Base-by-base conservation (phyloP, 2,797 vertebrate species). In the Phylloscopus collybita region DNA sequence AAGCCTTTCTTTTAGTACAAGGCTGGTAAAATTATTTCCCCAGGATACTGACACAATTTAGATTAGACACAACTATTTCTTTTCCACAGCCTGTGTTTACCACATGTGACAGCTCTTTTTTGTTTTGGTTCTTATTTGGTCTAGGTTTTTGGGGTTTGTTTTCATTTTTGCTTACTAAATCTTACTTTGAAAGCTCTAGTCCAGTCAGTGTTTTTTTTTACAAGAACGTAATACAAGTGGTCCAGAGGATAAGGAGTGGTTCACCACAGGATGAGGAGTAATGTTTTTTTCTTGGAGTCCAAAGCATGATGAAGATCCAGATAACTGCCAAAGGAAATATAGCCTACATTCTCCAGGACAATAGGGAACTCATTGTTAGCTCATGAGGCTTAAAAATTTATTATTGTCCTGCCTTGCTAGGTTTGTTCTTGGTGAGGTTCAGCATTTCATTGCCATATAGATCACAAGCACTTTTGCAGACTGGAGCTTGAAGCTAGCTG, bases 321-420 rank as follows among this genome's bases (percentile, higher is more conserved):
- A 27, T 87, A 94, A 91, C 76, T 90, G 61, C 69, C 94, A 96
- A 97, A 97, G 90, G 88, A 97, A 96, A 83, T 50, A 81, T 1
- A 70, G 21, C 36, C 93, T 74, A 65, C 88, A 64, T 81, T 90
- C 82, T 75, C 27, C n/a, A 16, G 80, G 84, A 90, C 50, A n/a
- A 80, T 2, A 66, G 23, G 5, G 26, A 56, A 90, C 60, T 93
- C 59, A 49, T 6, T 80, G 61, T 72, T 90, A 64, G 75, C 73
- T 26, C 65, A 73, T 5, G 44, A 86, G 36, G 32, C 23, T 79
- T 75, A 54, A 54, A 73, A 96, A 95, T 95, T 10, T 25, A 62
- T 50, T 90, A 60, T 66, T 26, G 59, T 36, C 45, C 34, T 57
- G 16, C 16, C 19, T 47, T 88, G 22, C 22, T 67, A 60, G 14